Evolutionary conservation across 2,797 vertebrate genomes (phyloP), one percentile per base, ranked within the genome.

Genomic region (Chaunax sp.): DNA sequence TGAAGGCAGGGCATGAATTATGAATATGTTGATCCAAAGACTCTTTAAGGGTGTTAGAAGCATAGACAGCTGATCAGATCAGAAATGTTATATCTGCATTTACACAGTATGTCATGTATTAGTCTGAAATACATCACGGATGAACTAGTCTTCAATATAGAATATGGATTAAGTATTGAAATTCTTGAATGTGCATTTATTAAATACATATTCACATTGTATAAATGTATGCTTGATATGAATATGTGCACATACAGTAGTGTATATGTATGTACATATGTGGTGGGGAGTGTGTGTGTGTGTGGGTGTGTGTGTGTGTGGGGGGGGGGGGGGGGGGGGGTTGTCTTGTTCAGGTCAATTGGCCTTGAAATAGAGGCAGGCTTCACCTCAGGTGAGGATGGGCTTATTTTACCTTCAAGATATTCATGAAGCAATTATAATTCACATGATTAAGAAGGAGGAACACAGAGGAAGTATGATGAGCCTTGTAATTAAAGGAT

Each of bases 371-470:
- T 64, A 23, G 67, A 67, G 20, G 59, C 50, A 74, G 69, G 62
- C 54, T 75, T 63, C 77, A 81, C 60, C 77, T 52, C 52, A 41
- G 72, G 63, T 77, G 68, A 64, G 69, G 80, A 65, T n/a, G 25
- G 25, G 68, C 44, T 78, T 25, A 51, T 61, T 72, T 70, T 19
- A 40, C 47, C 62, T 30, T 80, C 16, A 51, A 87, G 78, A 80
- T 84, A 89, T 89, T 88, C 77, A 89, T 87, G 77, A 83, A 80
- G 76, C 58, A 75, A 83, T 87, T 83, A 78, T 77, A 77, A 90
- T 86, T 84, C 79, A 78, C 62, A 66, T 56, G 77, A 85, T 88
- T 76, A 87, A 70, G 77, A 77, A 63, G 47, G 58, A 80, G 64
- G 65, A 75, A 81, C 59, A 71, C 63, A 70, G 51, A 64, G 47